Base-by-base conservation (phyloP, 2,888 invertebrate genomes). In the Bombyx huttoni region DNA sequence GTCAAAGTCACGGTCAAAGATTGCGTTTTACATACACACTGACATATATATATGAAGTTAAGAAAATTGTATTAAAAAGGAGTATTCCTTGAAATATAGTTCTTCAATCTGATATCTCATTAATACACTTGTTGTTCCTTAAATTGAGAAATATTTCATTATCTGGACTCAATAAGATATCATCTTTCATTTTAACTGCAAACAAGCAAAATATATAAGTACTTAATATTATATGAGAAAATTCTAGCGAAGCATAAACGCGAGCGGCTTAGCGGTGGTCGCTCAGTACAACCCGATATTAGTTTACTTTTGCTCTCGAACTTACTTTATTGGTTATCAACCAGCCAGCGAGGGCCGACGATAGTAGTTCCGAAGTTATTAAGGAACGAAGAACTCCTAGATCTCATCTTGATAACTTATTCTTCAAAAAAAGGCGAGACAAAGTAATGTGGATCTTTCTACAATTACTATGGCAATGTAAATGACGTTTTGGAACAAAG, bases 231-330 rank as follows among this genome's bases (percentile, higher is more conserved):
- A 83, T 85, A 85, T 83, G 81, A 79, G 81, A 83, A 78, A 81
- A 81, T 84, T 84, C 85, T 84, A 82, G 83, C 79, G 75, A 74
- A 70, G 24, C 24, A 24, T 14, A 48, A 48, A 63, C 61, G 53
- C 56, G 56, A 56, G 59, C 61, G 58, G 56, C 57, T 54, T 70
- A 64, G 60, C 70, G 70, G 69, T 67, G 70, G 68, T 70, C 77
- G 71, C 64, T 65, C 74, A 70, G 73, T 74, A 78, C 78, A 79
- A 74, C 66, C 81, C 81, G 88, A 87, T 89, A 89, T 89, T 89
- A 89, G 89, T 89, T 89, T 89, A 87, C 89, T 89, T 89, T 87
- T 83, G 80, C 81, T 81, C 86, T 86, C 77, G 74, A 87, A 86
- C 81, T 88, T 85, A 83, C 81, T 83, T 85, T 87, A 88, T 86